Percentiles rank a stretch among this genome's conserved stretches.
Evolutionary conservation across 2,797 vertebrate genomes (phyloP).

Genomic region (Choloepus didactylus): DNA sequence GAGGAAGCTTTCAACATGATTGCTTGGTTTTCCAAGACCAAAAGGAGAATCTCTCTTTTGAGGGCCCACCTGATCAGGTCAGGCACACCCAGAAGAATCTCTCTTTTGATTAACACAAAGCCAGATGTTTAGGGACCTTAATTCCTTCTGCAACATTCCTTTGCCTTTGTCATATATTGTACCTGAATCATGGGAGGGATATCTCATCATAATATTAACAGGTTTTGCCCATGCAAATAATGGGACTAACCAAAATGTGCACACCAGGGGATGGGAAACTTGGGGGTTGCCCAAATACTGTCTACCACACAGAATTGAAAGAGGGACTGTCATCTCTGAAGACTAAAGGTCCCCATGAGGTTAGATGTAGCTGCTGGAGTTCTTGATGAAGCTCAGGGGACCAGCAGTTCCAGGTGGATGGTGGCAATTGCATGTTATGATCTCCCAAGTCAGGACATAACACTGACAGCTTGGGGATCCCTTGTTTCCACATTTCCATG

Average conservation of each 20-base stretch:
- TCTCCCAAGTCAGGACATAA: neutral
- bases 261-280: neutral
- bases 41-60: neutral
- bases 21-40: neutral
- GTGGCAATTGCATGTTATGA: fast-evolving
- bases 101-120: constrained; percentile 10
- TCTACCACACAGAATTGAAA: neutral
- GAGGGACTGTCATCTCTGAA: neutral
- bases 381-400: neutral
- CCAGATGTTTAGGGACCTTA: neutral
- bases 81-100: neutral
- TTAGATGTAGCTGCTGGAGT: neutral
- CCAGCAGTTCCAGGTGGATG: neutral
- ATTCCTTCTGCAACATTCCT: constrained; percentile 6
- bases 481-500: neutral
- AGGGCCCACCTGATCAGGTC: neutral
- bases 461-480: neutral
- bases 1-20: neutral
- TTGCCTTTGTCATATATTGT: neutral
- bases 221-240: neutral
- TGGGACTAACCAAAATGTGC: neutral
- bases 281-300: too few relatives aligned
- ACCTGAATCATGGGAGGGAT: neutral
- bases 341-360: neutral
- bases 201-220: neutral